These are phyloP conservation scores for Taxidea taxus DNA, from an alignment of 2,113 vertebrate species.

Conservation along the genomic window DNA sequence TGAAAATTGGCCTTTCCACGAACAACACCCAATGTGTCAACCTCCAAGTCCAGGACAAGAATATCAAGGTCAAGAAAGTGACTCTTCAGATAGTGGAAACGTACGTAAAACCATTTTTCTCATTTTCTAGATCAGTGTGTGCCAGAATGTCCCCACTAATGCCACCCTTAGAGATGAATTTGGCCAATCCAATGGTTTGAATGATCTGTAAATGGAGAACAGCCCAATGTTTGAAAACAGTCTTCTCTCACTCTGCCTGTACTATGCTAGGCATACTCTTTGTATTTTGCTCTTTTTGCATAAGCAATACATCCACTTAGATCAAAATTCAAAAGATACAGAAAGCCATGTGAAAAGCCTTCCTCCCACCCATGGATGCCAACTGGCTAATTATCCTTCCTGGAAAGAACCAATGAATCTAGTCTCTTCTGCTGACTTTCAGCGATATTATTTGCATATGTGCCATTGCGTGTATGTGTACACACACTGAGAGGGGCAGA, in stretches of 20 bases:
- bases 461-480: neutral
- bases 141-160: neutral
- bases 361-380: neutral
- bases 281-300: neutral
- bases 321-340: neutral
- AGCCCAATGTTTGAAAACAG: neutral
- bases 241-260: neutral
- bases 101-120: constrained; percentile 49
- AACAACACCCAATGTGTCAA: neutral
- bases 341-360: neutral
- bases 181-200: neutral
- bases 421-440: neutral
- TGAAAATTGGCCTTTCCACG: neutral
- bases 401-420: neutral
- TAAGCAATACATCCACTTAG: neutral
- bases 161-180: neutral
- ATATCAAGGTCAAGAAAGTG: neutral
- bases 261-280: neutral
- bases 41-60: neutral
- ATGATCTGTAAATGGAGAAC: neutral
- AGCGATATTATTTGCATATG: neutral
- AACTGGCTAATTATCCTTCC: neutral
- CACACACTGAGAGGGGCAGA: neutral
- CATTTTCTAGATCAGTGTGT: neutral
- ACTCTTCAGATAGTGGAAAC: rapidly evolving